Base-by-base conservation (phyloP, 2,797 vertebrate genomes). In the Aselliscus stoliczkanus region DNA sequence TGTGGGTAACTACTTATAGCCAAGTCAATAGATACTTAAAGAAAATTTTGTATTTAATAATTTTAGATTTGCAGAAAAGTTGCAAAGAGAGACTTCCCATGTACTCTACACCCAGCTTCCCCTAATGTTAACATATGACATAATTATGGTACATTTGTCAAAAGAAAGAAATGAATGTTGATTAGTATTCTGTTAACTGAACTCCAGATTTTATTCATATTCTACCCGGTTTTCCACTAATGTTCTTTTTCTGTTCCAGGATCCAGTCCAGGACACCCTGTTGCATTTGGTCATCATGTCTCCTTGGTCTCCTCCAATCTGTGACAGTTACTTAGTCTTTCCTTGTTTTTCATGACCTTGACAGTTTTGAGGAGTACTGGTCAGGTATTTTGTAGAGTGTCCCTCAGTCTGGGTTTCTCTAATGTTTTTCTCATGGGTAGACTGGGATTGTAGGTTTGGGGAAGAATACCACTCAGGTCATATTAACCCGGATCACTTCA, bases 191-290 rank as follows among this genome's bases (percentile, higher is more conserved):
- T 50, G 0, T 29, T 34, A 62, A 62, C 4, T 9, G 21, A 67
- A 67, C 42, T 83, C 62, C 21, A 52, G 6, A 54, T 70, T 62
- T 58, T 3, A 14, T 60, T 39, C 50, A 2, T 17, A 15, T 18
- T 31, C 84, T 29, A 13, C 69, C 84, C 0, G 0, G 52, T 85
- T 87, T 86, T 11, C 79, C 86, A 34, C 80, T 70, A 39, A 62
- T 21, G 14, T 60, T 56, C 58, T 86, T 72, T n/a, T 65, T 93
- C 79, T 89, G 79, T 93, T 93, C 86, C 17, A 83, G 91, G 86
- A 65, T 34, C 37, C 81, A 21, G 2, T 64, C 81, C 82, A 42
- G 77, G 77, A 80, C 6, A 8, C 80, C 56, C 11, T 7, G 50
- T 84, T 67, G 39, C 47, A 1, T 88, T 81, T 64, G 29, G 31